Evolutionary conservation across 2,113 vertebrate genomes (phyloP), one percentile per base, ranked within the genome.

Genomic region (Deroptyus accipitrinus): DNA sequence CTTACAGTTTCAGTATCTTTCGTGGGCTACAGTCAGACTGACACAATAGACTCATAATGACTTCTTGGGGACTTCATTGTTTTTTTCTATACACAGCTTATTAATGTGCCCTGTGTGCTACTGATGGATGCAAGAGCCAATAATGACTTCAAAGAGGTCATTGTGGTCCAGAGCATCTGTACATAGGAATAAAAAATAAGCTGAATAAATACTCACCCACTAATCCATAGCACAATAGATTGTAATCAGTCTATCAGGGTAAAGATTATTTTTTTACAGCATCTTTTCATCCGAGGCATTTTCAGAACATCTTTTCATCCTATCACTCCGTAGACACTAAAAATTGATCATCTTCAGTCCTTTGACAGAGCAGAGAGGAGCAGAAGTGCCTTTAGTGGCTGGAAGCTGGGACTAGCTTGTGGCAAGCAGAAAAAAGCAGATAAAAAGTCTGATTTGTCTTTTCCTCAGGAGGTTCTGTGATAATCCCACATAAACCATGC

Each of bases 1-100:
- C 94, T 93, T 92, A 76, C 79, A 83, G 86, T 95, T 94, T 94
- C 62, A 69, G 92, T 91, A 51, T 39, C 81, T 91, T 97, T 95
- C 94, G 88, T 92, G 86, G 95, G 90, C 95, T 95, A 93, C 76
- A 96, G 95, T 95, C 94, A 95, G 88, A 64, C 95, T 88, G 95
- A 54, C 95, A 97, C 95, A 97, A 97, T 97, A 97, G 95, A 82
- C 86, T 95, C 94, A 95, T 97, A 96, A 97, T 97, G 96, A 97
- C 94, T 97, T 96, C 95, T 93, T 83, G 30, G 90, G 80, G 90
- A 95, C 95, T 95, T 95, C 82, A 92, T 91, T 96, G 96, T 96
- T 92, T 97, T 94, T 78, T 95, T 96, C 94, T 94, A 88, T 96
- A 88, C 83, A 74, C 92, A 94, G 94, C 80, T 96, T 96, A 95